Evolutionary conservation across 37 sponge, comb jelly and placozoan genomes (phyloP).

Genomic region (Haliclona indistincta): DNA sequence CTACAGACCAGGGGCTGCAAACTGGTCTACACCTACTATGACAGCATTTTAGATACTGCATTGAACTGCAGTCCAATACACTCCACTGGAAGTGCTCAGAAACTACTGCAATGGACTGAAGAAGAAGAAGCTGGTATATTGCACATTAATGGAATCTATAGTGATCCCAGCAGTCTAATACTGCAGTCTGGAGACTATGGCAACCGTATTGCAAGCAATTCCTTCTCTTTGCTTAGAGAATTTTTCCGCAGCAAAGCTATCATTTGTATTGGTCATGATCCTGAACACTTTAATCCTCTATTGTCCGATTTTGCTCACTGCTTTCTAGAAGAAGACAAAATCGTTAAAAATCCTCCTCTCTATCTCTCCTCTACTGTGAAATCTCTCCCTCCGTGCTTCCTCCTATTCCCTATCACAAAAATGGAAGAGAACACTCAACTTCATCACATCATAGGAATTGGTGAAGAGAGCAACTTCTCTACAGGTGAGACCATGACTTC

Average conservation of each 20-base stretch:
- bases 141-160: constrained; percentile 48
- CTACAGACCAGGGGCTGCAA: constrained; percentile 41
- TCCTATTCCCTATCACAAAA: background rate
- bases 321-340: background rate
- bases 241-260: background rate
- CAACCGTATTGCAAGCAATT: background rate
- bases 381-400: background rate
- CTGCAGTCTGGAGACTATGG: background rate
- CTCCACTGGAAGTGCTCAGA: background rate
- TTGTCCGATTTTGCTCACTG: background rate
- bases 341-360: background rate
- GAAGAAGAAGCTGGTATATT: constrained; percentile 21
- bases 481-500: constrained; percentile 13
- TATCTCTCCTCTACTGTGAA: background rate
- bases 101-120: constrained; percentile 10
- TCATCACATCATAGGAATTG: background rate
- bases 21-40: constrained; percentile 50
- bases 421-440: constrained; percentile 3
- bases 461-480: constrained; percentile 18
- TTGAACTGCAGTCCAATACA: constrained; percentile 6
- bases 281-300: constrained; percentile 7
- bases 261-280: background rate
- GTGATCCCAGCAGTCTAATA: constrained; percentile 20
- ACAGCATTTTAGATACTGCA: constrained; percentile 20
- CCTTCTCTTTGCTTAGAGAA: constrained; percentile 2